phyloP scores from a whole-genome alignment of 2,797 vertebrate species.

The Tympanoctomys barrerae region DNA sequence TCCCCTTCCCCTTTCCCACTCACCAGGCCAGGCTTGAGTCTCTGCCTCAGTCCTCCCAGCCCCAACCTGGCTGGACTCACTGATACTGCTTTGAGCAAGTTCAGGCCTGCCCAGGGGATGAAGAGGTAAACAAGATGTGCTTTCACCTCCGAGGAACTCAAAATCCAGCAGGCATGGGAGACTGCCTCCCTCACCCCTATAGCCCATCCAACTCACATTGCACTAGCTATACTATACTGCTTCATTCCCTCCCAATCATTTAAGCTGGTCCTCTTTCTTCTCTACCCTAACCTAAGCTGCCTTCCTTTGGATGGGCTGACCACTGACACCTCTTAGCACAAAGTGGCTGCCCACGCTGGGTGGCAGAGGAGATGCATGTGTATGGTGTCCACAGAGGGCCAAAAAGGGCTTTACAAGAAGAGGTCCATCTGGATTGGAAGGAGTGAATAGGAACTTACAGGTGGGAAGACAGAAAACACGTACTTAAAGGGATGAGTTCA shows the following conservation, averaged over 20 bases:
- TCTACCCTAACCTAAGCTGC: neutral
- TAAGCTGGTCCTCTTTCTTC: neutral
- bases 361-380: neutral
- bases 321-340: neutral
- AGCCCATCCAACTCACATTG: neutral
- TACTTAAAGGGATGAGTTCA: neutral
- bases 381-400: neutral
- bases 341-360: neutral
- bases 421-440: neutral
- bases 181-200: accelerated
- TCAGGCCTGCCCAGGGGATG: constrained; percentile 28
- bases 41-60: neutral
- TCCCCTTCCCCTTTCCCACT: neutral
- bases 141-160: neutral
- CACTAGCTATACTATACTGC: accelerated
- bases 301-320: neutral
- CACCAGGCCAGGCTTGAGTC: neutral
- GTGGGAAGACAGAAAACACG: neutral
- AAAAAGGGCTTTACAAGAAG: neutral
- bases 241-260: neutral
- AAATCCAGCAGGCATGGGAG: neutral
- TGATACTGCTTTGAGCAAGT: constrained; percentile 56
- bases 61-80: constrained; percentile 57
- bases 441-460: neutral
- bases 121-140: neutral